Evolutionary conservation across 2,113 vertebrate genomes (phyloP).

Genomic region (Pachypanchax playfairii): DNA sequence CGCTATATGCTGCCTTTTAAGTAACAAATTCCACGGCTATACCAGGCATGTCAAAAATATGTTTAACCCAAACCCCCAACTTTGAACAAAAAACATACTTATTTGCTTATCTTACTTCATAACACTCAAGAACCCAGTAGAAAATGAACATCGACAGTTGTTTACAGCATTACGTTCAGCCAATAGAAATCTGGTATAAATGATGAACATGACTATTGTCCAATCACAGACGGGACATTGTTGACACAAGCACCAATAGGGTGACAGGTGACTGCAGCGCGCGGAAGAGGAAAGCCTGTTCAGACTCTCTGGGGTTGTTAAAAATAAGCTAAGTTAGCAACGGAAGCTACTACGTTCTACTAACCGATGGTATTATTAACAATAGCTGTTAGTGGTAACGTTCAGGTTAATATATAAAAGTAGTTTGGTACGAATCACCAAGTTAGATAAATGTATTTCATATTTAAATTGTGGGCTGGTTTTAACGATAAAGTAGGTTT

Average conservation of each 20-base stretch:
- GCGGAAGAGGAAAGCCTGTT: constrained; percentile 84
- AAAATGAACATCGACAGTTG: constrained; percentile 5
- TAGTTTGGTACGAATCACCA: too few relatives aligned
- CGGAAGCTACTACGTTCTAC: background rate
- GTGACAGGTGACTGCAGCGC: constrained; percentile 60
- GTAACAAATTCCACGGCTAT: background rate
- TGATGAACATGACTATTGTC: constrained; percentile 50
- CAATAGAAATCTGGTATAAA: constrained; percentile 37
- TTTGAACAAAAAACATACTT: background rate
- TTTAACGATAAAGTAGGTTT: background rate
- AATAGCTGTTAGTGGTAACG: background rate
- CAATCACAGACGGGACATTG: constrained; percentile 38
- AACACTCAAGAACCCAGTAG: constrained; percentile 13
- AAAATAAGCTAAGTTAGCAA: constrained; percentile 60
- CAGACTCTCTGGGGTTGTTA: background rate
- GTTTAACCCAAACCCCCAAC: background rate
- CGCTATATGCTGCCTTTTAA: background rate
- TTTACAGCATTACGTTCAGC: constrained; percentile 19
- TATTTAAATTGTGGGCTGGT: background rate
- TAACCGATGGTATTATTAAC: background rate
- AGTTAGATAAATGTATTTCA: background rate
- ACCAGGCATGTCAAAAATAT: accelerated
- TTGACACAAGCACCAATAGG: constrained; percentile 64
- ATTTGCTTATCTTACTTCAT: background rate
- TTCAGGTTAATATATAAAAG: background rate